Evolutionary conservation across 1,140 invertebrate genomes (phyloP).

Genomic region (Drosophila kurseongensis): DNA sequence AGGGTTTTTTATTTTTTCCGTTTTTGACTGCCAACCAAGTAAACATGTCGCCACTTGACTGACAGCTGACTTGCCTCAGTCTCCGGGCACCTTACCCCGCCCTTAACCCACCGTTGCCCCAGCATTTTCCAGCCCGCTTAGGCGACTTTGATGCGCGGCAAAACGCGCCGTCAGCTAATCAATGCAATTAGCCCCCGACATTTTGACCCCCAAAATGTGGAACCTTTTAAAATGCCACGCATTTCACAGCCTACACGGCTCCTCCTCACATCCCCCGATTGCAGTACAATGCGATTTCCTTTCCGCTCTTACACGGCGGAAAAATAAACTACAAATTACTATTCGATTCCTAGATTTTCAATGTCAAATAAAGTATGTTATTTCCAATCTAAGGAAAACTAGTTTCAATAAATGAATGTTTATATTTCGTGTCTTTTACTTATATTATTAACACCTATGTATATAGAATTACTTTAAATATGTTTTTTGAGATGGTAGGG

Average conservation of each 20-base stretch:
- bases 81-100: constrained; percentile 2
- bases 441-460: too few relatives aligned
- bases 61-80: constrained; percentile 72
- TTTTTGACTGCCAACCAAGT: constrained; percentile 61
- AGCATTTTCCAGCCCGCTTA: constrained; percentile 21
- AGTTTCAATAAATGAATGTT: too few relatives aligned
- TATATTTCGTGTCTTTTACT: too few relatives aligned
- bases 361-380: too few relatives aligned
- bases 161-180: constrained; percentile 81
- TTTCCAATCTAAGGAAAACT: too few relatives aligned
- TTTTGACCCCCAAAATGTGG: constrained; percentile 77
- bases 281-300: constrained; percentile 50
- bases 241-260: constrained; percentile 60
- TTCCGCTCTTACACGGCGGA: constrained; percentile 21
- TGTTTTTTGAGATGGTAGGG: too few relatives aligned
- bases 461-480: too few relatives aligned
- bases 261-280: constrained; percentile 4
- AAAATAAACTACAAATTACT: not conserved
- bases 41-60: constrained; percentile 81
- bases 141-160: constrained; percentile 72
- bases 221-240: constrained; percentile 81
- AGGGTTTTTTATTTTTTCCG: constrained; percentile 38
- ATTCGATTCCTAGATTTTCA: too few relatives aligned
- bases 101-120: constrained; percentile 12
- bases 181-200: constrained; percentile 78